phyloP scores from a whole-genome alignment of 1,140 invertebrate genomes.

The Saccostrea cuccullata region DNA sequence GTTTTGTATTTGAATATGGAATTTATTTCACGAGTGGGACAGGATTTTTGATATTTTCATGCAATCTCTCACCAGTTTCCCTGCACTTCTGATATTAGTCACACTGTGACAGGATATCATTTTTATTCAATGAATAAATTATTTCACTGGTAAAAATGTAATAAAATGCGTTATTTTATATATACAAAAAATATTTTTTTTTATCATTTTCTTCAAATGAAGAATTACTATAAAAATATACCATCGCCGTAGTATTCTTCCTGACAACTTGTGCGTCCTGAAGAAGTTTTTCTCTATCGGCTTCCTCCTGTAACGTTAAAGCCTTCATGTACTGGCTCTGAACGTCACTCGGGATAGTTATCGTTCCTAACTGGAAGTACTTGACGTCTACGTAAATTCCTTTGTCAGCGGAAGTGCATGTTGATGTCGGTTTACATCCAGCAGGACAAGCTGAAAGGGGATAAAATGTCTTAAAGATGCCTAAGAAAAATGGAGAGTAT shows the following conservation, averaged over 20 bases:
- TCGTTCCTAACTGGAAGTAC: conserved; percentile 69
- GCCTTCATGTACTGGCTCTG: conserved; percentile 67
- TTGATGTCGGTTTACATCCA: conserved; percentile 60
- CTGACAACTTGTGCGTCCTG: conserved; percentile 71
- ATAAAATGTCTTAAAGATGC: not conserved
- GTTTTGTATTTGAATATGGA: no score
- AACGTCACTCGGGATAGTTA: conserved; percentile 68
- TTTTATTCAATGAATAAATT: no score
- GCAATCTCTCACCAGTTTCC: no score
- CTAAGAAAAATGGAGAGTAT: not conserved
- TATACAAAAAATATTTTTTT: no score
- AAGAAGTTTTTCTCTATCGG: conserved; percentile 64
- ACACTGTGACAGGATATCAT: no score
- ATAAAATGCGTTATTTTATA: no score
- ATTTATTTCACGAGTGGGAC: no score
- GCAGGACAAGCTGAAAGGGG: conserved; percentile 57
- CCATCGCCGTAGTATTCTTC: conserved; percentile 67
- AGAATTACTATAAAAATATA: not conserved
- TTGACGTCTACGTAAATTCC: conserved; percentile 73
- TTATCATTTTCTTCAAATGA: no score
- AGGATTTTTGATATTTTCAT: no score
- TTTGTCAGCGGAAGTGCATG: conserved; percentile 64
- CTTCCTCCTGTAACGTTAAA: conserved; percentile 68
- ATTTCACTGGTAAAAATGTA: no score
- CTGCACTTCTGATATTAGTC: no score